phyloP scores from a whole-genome alignment of 2,113 vertebrate species.

The Pogonocichla stellata region DNA sequence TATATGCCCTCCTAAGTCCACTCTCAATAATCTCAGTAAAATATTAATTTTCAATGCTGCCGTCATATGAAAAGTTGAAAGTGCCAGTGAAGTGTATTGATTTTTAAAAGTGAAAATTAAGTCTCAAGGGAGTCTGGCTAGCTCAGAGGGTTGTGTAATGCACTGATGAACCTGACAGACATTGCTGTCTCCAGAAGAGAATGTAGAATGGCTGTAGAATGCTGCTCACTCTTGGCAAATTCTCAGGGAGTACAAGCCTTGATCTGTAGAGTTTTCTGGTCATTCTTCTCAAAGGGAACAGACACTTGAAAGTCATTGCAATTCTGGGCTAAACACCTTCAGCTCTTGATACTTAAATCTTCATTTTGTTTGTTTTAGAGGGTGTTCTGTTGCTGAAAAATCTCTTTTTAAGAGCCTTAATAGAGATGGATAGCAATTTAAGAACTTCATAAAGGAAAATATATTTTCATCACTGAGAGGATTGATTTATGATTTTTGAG shows the following conservation, averaged over 20 bases:
- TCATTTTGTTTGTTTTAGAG: neutral
- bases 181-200: neutral
- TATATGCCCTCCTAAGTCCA: neutral
- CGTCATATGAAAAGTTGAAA: neutral
- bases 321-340: neutral
- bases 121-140: neutral
- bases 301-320: neutral
- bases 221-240: neutral
- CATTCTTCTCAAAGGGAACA: neutral
- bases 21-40: neutral
- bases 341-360: neutral
- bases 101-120: neutral
- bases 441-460: neutral
- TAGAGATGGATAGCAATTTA: neutral
- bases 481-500: neutral
- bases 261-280: neutral
- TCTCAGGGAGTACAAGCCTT: neutral
- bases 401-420: neutral
- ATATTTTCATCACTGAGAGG: neutral
- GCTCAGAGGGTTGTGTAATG: accelerated
- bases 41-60: neutral
- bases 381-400: neutral
- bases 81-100: neutral
- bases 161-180: neutral
- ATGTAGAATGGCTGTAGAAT: neutral